Evolutionary conservation across 2,797 vertebrate species (phyloP), one percentile per base, ranked within the genome.

Genomic region (Acanthopagrus latus): DNA sequence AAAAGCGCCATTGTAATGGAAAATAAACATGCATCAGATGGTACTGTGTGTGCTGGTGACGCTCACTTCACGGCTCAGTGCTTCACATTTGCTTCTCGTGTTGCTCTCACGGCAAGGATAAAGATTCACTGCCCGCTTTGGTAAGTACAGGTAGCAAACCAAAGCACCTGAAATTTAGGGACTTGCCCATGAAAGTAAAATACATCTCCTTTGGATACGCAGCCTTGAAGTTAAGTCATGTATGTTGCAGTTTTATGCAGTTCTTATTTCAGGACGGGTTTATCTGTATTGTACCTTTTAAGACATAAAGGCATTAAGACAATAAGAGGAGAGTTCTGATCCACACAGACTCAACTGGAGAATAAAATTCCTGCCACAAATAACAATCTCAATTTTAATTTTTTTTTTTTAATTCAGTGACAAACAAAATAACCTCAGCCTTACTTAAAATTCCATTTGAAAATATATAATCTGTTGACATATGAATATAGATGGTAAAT

Each of bases 1-100:
- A 94, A 92, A 89, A 85, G 69, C 59, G 13, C 80, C 86, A 91
- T 87, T 89, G 87, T 89, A 80, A 91, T 82, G 92, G 66, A 93
- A 38, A 95, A 91, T 91, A 93, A 93, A 91, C 52, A 57, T 73
- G 80, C 54, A 71, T 67, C 71, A 17, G 44, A 50, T 47, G 57
- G 20, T 64, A 10, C 3, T 51, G 16, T 50, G 50, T 76, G 60
- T 66, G 43, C 2, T 27, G 3, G 41, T 75, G 60, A 69, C 38
- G 52, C 70, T 69, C 46, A 27, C 62, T 65, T 72, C 23, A 41
- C 38, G 50, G 27, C 6, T 57, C 33, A 33, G 23, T 44, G 12
- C 13, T 38, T 66, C 56, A 23, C 27, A 6, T 68, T 60, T 46
- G 29, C 29, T 29, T 29, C 29, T 7, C 33, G 33, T 54, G 20